A percentile compares a stretch with the other conserved stretches of the same genome.
Conservation (phyloP, 2,113 vertebrate genomes). For the Nesoenas mayeri region DNA sequence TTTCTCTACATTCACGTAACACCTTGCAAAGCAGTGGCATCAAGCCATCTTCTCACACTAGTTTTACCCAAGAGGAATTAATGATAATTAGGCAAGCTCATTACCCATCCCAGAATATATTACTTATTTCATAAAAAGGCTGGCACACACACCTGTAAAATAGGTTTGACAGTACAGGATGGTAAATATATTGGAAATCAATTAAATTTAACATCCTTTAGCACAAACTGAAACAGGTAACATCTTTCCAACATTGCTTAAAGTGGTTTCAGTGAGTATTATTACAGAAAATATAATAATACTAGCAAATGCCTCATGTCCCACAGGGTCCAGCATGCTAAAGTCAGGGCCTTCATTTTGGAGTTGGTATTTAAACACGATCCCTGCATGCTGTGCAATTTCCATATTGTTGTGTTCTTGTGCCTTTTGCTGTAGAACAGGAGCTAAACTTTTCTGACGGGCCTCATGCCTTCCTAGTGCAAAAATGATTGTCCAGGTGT, state of each 20-base stretch:
- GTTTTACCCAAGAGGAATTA: slow-evolving; percentile 37
- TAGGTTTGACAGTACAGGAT: neutral
- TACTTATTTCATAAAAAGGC: slow-evolving; percentile 25
- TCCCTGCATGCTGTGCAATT: neutral
- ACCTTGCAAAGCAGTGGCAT: slow-evolving; percentile 37
- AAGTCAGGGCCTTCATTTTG: neutral
- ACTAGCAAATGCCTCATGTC: neutral
- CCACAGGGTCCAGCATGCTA: neutral
- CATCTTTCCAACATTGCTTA: neutral
- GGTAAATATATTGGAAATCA: slow-evolving; percentile 16
- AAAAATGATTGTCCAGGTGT: neutral
- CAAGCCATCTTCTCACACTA: slow-evolving; percentile 27
- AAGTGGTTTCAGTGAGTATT: neutral
- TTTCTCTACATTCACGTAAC: slow-evolving; percentile 28
- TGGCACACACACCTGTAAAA: slow-evolving; percentile 22
- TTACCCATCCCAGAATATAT: slow-evolving; percentile 5
- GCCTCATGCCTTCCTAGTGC: neutral
- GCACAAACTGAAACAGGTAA: neutral
- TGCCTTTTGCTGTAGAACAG: neutral
- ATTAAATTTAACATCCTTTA: slow-evolving; percentile 18
- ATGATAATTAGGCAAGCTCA: slow-evolving; percentile 29
- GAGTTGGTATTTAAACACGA: neutral
- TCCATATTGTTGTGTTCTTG: neutral
- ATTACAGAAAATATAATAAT: neutral
- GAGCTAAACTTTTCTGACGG: neutral